These are phyloP conservation scores for Echiichthys vipera DNA, from an alignment of 2,797 vertebrate species.

Conservation along the genomic window DNA sequence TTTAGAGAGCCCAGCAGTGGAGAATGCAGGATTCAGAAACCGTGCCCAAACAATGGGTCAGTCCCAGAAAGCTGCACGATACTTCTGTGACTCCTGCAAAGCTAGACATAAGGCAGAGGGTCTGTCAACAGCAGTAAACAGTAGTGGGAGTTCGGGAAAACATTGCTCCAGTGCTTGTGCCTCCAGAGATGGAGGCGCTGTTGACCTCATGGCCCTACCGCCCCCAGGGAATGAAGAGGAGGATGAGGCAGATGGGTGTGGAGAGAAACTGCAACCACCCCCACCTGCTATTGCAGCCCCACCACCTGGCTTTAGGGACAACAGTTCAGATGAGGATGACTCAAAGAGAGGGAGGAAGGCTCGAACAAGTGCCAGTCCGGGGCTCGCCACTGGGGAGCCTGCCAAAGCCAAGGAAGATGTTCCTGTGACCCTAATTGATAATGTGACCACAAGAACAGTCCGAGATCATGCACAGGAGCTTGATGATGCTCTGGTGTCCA, in stretches of 20 bases:
- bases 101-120: conserved; percentile 88
- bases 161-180: conserved; percentile 84
- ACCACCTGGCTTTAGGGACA: conserved; percentile 97
- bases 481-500: conserved; percentile 97
- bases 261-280: conserved; percentile 86
- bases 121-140: conserved; percentile 68
- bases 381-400: conserved; percentile 64
- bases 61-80: conserved; percentile 84
- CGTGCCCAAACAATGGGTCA: conserved; percentile 92
- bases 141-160: conserved; percentile 77
- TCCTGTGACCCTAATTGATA: conserved; percentile 96
- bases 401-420: conserved; percentile 89
- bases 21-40: conserved; percentile 86
- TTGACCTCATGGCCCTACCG: conserved; percentile 95
- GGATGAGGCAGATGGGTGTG: conserved; percentile 80
- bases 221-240: conserved; percentile 94
- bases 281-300: conserved; percentile 93
- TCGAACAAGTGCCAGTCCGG: conserved; percentile 48
- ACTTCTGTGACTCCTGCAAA: conserved; percentile 97
- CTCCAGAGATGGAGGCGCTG: conserved; percentile 88
- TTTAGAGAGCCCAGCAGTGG: conserved; percentile 75
- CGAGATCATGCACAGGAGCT: conserved; percentile 97
- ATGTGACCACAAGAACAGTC: conserved; percentile 92
- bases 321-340: conserved; percentile 98
- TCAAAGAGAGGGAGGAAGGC: conserved; percentile 87